Conservation (phyloP, 2,797 vertebrate genomes). For the Acanthopagrus latus region DNA sequence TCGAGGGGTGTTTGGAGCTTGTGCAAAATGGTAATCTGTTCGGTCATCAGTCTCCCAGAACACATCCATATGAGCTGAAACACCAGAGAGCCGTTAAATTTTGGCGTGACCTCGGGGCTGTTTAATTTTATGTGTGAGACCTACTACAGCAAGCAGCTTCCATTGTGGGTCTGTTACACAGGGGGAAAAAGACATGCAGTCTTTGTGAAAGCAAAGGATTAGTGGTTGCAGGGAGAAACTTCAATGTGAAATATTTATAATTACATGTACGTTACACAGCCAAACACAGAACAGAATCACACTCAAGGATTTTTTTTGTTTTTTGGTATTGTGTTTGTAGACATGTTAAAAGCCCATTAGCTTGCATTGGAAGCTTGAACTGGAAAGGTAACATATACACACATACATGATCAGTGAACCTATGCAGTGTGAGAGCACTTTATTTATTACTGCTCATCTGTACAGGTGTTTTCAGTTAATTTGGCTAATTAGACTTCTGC, state of each 20-base stretch:
- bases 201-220: constrained; percentile 1
- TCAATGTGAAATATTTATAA: too few species aligned
- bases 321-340: too few species aligned
- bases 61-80: not conserved
- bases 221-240: too few species aligned
- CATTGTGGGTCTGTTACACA: not conserved
- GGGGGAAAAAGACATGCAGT: not conserved
- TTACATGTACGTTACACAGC: not conserved
- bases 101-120: not conserved
- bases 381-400: not conserved
- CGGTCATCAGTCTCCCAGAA: constrained; percentile 9
- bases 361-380: not conserved
- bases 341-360: too few species aligned
- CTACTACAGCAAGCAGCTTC: not conserved
- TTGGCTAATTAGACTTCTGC: not conserved
- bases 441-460: not conserved
- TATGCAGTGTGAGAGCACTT: not conserved
- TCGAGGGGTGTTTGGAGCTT: not conserved
- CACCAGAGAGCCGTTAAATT: constrained; percentile 13
- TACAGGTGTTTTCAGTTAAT: not conserved
- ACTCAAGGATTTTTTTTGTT: too few species aligned
- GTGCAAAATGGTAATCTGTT: constrained; percentile 19
- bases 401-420: not conserved
- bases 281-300: not conserved
- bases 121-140: not conserved